Evolutionary conservation across 2,113 vertebrate species (phyloP), one percentile per base, ranked within the genome.

Genomic region (Uropsilus gracilis): DNA sequence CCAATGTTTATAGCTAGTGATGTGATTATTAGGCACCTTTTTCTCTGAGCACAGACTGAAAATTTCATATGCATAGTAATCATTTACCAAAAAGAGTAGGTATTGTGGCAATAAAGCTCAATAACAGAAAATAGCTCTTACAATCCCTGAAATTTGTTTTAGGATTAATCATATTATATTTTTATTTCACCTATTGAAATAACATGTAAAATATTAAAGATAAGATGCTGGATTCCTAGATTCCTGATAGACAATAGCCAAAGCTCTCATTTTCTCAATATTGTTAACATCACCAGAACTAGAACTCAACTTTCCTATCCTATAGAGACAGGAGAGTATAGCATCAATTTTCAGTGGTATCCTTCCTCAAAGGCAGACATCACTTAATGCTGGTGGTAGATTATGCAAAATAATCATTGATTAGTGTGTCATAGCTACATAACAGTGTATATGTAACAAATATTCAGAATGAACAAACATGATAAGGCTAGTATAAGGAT

Each of bases 111-210:
- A n/a, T 53, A 48, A 68, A 81, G 39, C 28, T 12, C 50, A 24
- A 14, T 26, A 73, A 78, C 82, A 17, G 3, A 64, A 55, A 75
- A n/a, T 30, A 2, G 0, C 22, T 82, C 4, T 53, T 83, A 64
- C 4, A 53, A 5, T 26, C 2, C 5, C 32, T 55, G 26, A 61
- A 0, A 22, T 34, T 32, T 22, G 5, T 0, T 2, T 37, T 50
- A 39, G 59, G 4, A 20, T 57, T 76, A 37, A 61, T 57, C 2
- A 71, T 81, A 11, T 34, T 84, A 34, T 46, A 57, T 18, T 57
- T 80, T 55, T 4, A 64, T 61, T 89, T 57, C 48, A 59, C 50
- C 81, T 73, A n/a, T 39, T 39, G 37, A 69, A 69, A 69, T 20
- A 37, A 39, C 30, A n/a, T 46, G 66, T 55, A 46, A 78, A 7